Conservation (phyloP, 2,888 invertebrate species). For the Microplitis manilae region DNA sequence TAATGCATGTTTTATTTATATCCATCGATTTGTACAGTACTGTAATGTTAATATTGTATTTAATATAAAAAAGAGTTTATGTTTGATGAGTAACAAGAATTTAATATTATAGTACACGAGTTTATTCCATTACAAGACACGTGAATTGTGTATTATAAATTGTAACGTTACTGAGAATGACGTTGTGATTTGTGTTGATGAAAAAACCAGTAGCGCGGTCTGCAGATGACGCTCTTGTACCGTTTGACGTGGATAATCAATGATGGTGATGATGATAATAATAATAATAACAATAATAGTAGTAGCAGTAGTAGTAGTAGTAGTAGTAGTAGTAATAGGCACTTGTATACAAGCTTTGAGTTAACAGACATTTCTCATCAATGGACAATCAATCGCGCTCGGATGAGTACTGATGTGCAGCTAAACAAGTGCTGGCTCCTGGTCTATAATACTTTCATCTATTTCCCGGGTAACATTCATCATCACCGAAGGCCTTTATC, state of each 20-base stretch:
- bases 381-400: constrained; percentile 27
- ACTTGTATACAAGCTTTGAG: background rate
- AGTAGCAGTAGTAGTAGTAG: background rate
- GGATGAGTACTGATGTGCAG: constrained; percentile 10
- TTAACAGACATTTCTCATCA: constrained; percentile 19
- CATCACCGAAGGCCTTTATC: background rate
- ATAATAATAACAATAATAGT: background rate
- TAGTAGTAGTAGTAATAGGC: background rate
- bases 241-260: constrained; percentile 18
- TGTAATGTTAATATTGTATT: too few relatives aligned
- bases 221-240: constrained; percentile 31
- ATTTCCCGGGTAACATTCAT: background rate
- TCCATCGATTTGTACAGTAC: too few relatives aligned
- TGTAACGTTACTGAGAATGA: constrained; percentile 48
- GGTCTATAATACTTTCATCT: constrained; percentile 5
- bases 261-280: constrained; percentile 13
- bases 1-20: too few relatives aligned
- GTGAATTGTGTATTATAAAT: constrained; percentile 2
- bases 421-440: background rate
- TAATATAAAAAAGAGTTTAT: too few relatives aligned
- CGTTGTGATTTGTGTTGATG: constrained; percentile 42
- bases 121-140: background rate
- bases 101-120: too few relatives aligned
- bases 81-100: too few relatives aligned
- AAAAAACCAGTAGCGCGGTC: constrained; percentile 1